A percentile compares a stretch with the other conserved stretches of the same genome.
Evolutionary conservation across 2,797 vertebrate species (phyloP).

Genomic region (Phrynocephalus guinanensis): DNA sequence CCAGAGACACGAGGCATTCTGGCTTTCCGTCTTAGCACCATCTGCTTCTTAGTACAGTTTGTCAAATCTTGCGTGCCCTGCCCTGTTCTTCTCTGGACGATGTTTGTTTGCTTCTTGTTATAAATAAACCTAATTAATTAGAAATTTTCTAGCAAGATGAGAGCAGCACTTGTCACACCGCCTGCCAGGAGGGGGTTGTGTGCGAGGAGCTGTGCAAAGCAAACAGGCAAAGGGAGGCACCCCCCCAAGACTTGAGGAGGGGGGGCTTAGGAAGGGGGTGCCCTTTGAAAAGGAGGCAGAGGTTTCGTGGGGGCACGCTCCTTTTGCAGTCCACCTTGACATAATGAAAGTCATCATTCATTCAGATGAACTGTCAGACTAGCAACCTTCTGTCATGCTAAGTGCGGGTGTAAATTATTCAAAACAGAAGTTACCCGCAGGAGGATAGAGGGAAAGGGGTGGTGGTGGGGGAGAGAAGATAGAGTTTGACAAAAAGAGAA

Average conservation of each 20-base stretch:
- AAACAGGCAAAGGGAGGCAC: not conserved
- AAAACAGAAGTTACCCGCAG: slow-evolving; percentile 35
- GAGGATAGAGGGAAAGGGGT: not conserved
- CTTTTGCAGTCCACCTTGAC: slow-evolving; percentile 19
- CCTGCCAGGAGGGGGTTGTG: slow-evolving; percentile 16
- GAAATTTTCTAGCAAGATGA: slow-evolving; percentile 41
- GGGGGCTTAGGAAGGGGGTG: not conserved
- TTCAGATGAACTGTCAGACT: slow-evolving; percentile 21
- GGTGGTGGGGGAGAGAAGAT: not conserved
- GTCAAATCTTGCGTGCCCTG: slow-evolving; percentile 40
- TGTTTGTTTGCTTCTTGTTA: slow-evolving; percentile 56
- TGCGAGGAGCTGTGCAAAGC: not conserved
- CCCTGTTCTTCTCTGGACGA: slow-evolving; percentile 44
- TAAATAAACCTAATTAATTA: slow-evolving; percentile 59
- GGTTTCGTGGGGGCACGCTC: not conserved
- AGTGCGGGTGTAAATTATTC: slow-evolving; percentile 47
- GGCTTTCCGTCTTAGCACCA: slow-evolving; percentile 31
- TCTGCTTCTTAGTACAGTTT: slow-evolving; percentile 40
- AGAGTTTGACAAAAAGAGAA: slow-evolving; percentile 36
- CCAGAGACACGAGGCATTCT: slow-evolving; percentile 53
- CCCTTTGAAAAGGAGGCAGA: slow-evolving; percentile 1
- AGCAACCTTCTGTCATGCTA: slow-evolving; percentile 43
- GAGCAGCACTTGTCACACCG: slow-evolving; percentile 38
- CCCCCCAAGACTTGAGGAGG: not conserved
- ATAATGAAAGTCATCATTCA: slow-evolving; percentile 46